Evolutionary conservation across 2,888 invertebrate species (phyloP).

Genomic region (Glaucopsyche alexis): DNA sequence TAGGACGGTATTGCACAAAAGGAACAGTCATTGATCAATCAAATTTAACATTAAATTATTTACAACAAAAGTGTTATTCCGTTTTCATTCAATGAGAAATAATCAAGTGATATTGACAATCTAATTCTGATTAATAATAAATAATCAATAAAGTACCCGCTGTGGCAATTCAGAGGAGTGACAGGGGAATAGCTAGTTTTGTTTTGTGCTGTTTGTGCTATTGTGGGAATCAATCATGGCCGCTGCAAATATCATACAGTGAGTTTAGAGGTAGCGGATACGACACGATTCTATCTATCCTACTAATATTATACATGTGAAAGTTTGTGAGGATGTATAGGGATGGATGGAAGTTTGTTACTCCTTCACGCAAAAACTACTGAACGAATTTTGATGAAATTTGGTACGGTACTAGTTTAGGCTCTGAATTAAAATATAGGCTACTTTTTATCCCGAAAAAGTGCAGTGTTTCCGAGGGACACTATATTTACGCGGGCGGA

Average conservation of each 20-base stretch:
- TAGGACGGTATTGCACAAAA: constrained; percentile 33
- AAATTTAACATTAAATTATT: constrained; percentile 10
- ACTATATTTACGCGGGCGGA: no score
- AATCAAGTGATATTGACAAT: constrained; percentile 19
- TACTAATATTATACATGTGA: no score
- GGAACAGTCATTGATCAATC: constrained; percentile 17
- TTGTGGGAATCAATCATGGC: constrained; percentile 25
- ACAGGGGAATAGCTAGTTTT: not conserved
- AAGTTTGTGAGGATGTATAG: no score
- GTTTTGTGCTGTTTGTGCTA: not conserved
- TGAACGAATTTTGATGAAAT: no score
- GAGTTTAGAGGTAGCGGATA: not conserved
- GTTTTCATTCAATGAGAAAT: constrained; percentile 14
- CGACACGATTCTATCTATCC: constrained; percentile 8
- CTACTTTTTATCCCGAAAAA: no score
- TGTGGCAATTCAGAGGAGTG: constrained; percentile 20
- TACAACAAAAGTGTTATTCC: constrained; percentile 20
- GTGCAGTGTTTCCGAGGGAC: no score
- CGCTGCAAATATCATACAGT: not conserved
- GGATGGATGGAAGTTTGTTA: no score
- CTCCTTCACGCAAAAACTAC: no score
- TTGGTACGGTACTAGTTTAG: no score
- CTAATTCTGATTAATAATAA: constrained; percentile 24
- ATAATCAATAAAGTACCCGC: constrained; percentile 15
- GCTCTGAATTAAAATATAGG: no score